These are phyloP conservation scores for Dolomedes plantarius DNA, from an alignment of 2,888 invertebrate species.

Conservation along the genomic window DNA sequence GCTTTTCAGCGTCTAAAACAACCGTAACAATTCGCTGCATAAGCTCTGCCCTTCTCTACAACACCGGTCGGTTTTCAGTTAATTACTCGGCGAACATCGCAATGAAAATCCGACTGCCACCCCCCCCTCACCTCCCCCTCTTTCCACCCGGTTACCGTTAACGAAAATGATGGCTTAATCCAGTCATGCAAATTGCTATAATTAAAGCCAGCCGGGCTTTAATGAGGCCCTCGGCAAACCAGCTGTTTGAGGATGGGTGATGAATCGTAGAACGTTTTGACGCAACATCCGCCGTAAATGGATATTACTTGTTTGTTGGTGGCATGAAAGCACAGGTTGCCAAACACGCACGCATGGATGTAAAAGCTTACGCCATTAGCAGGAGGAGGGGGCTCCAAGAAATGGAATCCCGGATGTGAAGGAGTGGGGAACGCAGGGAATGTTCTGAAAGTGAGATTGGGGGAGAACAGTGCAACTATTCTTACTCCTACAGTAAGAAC, in stretches of 20 bases:
- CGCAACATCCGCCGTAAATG: conserved; percentile 61
- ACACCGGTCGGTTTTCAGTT: conserved; percentile 40
- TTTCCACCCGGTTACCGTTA: too few species aligned
- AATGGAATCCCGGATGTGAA: too few species aligned
- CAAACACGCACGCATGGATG: too few species aligned
- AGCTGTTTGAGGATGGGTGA: conserved; percentile 45
- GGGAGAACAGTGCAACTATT: too few species aligned
- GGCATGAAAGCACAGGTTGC: too few species aligned
- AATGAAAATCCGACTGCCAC: too few species aligned
- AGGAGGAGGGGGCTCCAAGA: too few species aligned
- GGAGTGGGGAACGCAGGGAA: too few species aligned
- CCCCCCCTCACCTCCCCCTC: too few species aligned
- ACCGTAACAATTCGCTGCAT: not conserved
- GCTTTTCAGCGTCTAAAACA: not conserved
- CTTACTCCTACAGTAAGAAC: too few species aligned
- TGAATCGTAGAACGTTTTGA: conserved; percentile 48
- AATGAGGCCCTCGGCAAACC: conserved; percentile 5
- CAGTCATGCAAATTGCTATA: conserved; percentile 68
- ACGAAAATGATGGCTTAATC: conserved; percentile 37
- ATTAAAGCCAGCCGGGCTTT: conserved; percentile 33
- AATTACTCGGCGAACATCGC: conserved; percentile 28
- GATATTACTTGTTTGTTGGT: conserved; percentile 54
- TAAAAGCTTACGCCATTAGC: too few species aligned
- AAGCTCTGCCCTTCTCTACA: conserved; percentile 39
- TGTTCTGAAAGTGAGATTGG: too few species aligned